Conservation (phyloP, 1,140 invertebrate genomes). For the Bombus vancouverensis region DNA sequence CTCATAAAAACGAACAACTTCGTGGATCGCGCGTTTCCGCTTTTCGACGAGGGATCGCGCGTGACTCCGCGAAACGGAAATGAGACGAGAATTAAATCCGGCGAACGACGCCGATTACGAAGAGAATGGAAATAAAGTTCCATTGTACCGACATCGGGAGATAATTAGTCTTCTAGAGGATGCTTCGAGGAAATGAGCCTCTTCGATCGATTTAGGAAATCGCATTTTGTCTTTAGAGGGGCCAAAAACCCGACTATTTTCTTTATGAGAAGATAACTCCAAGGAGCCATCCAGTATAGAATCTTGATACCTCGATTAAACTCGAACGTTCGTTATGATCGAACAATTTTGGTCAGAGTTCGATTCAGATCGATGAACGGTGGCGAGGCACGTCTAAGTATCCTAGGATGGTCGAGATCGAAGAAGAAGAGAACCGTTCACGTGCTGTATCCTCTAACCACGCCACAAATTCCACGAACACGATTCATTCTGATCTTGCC, state of each 20-base stretch:
- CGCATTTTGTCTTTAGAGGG: neutral
- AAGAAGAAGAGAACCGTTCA: neutral
- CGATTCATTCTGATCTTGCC: constrained; percentile 24
- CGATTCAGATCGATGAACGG: neutral
- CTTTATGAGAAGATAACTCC: neutral
- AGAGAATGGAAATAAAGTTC: constrained; percentile 36
- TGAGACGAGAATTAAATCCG: constrained; percentile 39
- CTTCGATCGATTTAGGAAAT: constrained; percentile 5
- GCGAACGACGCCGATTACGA: neutral
- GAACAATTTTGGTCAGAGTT: neutral
- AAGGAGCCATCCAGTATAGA: neutral
- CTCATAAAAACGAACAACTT: constrained; percentile 8
- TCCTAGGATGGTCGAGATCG: neutral
- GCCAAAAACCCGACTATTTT: too few relatives aligned
- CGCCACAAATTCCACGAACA: constrained; percentile 16
- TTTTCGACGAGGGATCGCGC: neutral
- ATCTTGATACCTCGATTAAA: neutral
- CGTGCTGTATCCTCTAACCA: neutral
- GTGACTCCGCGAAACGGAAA: constrained; percentile 11
- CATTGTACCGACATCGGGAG: neutral
- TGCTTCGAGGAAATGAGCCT: constrained; percentile 25
- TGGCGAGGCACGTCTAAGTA: neutral
- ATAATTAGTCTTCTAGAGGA: constrained; percentile 23
- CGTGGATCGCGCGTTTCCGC: constrained; percentile 6
- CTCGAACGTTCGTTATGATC: neutral